These are phyloP conservation scores for Notothenia rossii DNA, from an alignment of 2,113 vertebrate species.

Conservation along the genomic window DNA sequence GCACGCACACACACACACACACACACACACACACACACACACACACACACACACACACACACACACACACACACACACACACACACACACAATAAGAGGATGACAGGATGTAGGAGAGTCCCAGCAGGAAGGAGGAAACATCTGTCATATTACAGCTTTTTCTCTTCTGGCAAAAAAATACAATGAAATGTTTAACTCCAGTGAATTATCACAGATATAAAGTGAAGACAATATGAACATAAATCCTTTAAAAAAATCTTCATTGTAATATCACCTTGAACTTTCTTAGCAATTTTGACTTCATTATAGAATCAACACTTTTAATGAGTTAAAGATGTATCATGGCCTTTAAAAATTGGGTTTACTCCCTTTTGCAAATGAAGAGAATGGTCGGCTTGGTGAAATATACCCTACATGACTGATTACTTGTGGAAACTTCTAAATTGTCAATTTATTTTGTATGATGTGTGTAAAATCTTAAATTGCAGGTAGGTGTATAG, in stretches of 20 bases:
- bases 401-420: slow-evolving; percentile 12
- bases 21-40: neutral
- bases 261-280: neutral
- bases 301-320: too few relatives aligned
- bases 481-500: slow-evolving; percentile 47
- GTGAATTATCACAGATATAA: neutral
- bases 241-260: too few relatives aligned
- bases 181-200: neutral
- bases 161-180: slow-evolving; percentile 2
- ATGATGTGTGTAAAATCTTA: slow-evolving; percentile 35
- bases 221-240: neutral
- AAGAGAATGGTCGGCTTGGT: neutral
- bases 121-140: slow-evolving; percentile 27
- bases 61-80: slow-evolving; percentile 2
- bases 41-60: too few relatives aligned
- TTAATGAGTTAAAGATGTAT: neutral
- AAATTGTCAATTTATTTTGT: slow-evolving; percentile 7
- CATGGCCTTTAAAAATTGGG: neutral
- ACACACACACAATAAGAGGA: slow-evolving; percentile 7
- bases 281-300: too few relatives aligned
- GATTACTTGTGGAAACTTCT: slow-evolving; percentile 35
- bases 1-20: neutral
- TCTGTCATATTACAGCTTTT: neutral
- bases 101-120: slow-evolving; percentile 47
- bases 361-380: slow-evolving; percentile 16